Base-by-base conservation (phyloP, 2,113 vertebrate genomes). In the Phoxinus phoxinus region DNA sequence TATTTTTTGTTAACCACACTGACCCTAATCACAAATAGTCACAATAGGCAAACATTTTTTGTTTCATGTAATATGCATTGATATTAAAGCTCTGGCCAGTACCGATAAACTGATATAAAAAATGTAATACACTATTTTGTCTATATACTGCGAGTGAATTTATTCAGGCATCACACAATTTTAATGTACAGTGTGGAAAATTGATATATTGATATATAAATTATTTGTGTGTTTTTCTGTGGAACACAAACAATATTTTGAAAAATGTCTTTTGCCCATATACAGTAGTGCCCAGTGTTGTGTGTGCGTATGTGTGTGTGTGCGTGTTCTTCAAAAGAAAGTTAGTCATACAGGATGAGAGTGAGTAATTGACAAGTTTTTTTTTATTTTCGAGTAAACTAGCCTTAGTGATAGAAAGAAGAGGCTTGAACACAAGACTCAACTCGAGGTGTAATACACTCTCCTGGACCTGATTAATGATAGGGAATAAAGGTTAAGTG, bases 401-500 rank as follows among this genome's bases (percentile, higher is more conserved):
- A 44, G 11, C 23, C 37, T 48, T 46, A 25, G 71, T 25, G 71
- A 73, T 73, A 6, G 23, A 73, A 46, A 25, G 41, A 48, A 74
- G 23, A 6, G 71, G 37, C 6, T 74, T 25, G 71, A 74, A 46
- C n/a, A 46, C n/a, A 46, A 74, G 71, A 74, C 41, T 74, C 6
- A 12, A 25, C 6, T 25, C 1, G 41, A 46, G 41, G 12, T 74
- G 12, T 74, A 74, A 48, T 71, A 71, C 23, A 74, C 23, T 46
- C 41, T 46, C 2, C n/a, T 17, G 41, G 2, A 46, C n/a, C 41
- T 25, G 71, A 74, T 46, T 74, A 74, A 74, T 74, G 25, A 74
- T 48, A 74, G 71, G 41, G 71, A 27, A 74, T 15, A 46, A 46
- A 48, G 71, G 71, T 74, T 41, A 74, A 46, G 41, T 27, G 41